phyloP scores from a whole-genome alignment of 2,888 invertebrate genomes.

The Trissoscelio sp. region DNA sequence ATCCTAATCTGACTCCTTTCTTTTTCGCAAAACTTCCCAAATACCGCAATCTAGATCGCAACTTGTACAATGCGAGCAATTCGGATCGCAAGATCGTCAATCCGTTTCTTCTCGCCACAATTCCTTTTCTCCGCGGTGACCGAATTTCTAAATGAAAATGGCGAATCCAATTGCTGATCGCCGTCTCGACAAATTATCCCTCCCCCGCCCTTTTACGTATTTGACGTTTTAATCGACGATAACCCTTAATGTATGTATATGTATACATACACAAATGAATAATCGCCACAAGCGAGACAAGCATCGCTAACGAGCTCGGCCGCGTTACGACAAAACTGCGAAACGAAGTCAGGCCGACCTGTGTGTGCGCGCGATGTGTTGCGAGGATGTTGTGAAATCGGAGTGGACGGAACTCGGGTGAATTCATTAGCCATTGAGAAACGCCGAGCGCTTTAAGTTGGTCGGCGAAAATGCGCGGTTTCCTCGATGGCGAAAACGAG shows the following conservation, averaged over 20 bases:
- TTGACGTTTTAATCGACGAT: no score
- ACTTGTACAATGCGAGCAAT: conserved; percentile 18
- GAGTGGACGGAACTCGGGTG: conserved; percentile 68
- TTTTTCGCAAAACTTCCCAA: conserved; percentile 28
- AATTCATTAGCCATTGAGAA: conserved; percentile 67
- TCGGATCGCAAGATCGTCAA: conserved; percentile 23
- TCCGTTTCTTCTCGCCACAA: conserved; percentile 17
- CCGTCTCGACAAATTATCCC: no score
- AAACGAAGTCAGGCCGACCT: conserved; percentile 30
- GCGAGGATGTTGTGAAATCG: conserved; percentile 65
- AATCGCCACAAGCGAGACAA: conserved; percentile 35
- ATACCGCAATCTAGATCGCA: conserved; percentile 22
- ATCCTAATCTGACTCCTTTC: no score
- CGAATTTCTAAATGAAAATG: conserved; percentile 42
- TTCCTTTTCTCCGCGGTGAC: conserved; percentile 32
- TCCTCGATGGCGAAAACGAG: conserved; percentile 67
- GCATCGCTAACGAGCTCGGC: conserved; percentile 43
- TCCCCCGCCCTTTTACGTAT: no score
- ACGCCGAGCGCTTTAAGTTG: conserved; percentile 64
- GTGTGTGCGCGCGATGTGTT: conserved; percentile 18
- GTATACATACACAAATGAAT: conserved; percentile 38
- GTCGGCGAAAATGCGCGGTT: conserved; percentile 65
- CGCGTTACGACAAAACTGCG: conserved; percentile 52
- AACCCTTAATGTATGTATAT: no score
- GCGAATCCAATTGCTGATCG: conserved; percentile 3